Conservation (phyloP, 2,888 invertebrate genomes). For the Tuberolachnus salignus region DNA sequence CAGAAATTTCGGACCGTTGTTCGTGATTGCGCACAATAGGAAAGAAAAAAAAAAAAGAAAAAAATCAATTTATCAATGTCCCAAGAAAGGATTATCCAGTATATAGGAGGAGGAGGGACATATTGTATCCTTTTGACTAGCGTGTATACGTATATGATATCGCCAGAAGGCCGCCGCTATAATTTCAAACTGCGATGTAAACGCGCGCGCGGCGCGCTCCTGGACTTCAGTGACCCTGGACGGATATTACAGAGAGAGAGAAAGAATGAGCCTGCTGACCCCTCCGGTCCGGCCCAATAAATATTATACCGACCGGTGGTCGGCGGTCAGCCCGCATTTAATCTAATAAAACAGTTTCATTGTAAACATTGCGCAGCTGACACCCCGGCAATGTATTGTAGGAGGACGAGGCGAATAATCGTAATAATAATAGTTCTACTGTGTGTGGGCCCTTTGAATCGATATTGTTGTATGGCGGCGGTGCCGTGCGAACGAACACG, state of each 20-base stretch:
- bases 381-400: not conserved
- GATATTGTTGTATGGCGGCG: no score
- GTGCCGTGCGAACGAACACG: not conserved
- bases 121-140: constrained; percentile 32
- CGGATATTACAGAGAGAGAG: no score
- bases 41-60: not conserved
- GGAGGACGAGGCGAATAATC: not conserved
- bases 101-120: not conserved
- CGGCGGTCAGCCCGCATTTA: constrained; percentile 41
- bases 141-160: not conserved
- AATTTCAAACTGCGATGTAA: constrained; percentile 8
- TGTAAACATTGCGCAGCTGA: constrained; percentile 51
- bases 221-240: no score
- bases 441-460: constrained; percentile 2
- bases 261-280: not conserved
- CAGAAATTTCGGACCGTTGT: not conserved
- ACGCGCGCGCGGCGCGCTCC: not conserved
- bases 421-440: not conserved
- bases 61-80: constrained; percentile 51
- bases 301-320: constrained; percentile 14
- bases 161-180: not conserved
- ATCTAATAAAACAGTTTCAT: constrained; percentile 46
- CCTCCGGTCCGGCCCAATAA: constrained; percentile 1
- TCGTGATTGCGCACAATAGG: constrained; percentile 30
- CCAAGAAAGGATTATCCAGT: constrained; percentile 40